phyloP scores from a whole-genome alignment of 2,797 vertebrate species.

The Merluccius polli region DNA sequence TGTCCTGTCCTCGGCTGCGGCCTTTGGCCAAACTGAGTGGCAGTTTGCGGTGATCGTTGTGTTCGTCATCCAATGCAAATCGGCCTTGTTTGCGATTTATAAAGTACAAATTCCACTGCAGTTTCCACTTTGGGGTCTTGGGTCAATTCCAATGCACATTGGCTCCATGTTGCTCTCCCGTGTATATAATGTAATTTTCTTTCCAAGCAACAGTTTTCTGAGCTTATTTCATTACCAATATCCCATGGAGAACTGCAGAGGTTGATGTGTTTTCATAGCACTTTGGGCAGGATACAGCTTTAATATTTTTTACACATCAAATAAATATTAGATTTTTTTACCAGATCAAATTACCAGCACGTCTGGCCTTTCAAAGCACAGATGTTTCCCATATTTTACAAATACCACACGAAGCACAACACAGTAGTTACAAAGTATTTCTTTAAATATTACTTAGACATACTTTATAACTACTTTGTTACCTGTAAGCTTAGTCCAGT shows the following conservation, averaged over 20 bases:
- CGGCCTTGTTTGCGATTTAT: not conserved
- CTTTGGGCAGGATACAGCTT: not conserved
- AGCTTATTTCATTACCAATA: not conserved
- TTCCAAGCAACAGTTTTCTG: not conserved
- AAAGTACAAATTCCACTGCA: not conserved
- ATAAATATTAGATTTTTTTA: not conserved
- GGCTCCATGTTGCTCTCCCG: not conserved
- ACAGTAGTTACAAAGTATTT: not conserved
- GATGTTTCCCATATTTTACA: not conserved
- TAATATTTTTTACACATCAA: not conserved
- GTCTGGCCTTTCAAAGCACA: not conserved
- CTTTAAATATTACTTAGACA: not conserved
- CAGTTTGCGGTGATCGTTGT: not conserved
- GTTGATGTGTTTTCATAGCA: not conserved
- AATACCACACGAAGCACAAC: not conserved
- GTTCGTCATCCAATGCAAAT: not conserved
- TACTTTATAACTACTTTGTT: not conserved
- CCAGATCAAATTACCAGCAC: not conserved
- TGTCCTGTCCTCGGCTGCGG: slow-evolving; percentile 14
- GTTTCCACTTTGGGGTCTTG: not conserved
- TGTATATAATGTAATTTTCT: not conserved
- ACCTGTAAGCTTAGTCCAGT: not conserved
- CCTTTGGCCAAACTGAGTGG: not conserved
- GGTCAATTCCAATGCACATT: not conserved
- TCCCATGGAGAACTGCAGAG: not conserved